Evolutionary conservation across 23 tunicate species (phyloP).

Genomic region (Corella eumyota): DNA sequence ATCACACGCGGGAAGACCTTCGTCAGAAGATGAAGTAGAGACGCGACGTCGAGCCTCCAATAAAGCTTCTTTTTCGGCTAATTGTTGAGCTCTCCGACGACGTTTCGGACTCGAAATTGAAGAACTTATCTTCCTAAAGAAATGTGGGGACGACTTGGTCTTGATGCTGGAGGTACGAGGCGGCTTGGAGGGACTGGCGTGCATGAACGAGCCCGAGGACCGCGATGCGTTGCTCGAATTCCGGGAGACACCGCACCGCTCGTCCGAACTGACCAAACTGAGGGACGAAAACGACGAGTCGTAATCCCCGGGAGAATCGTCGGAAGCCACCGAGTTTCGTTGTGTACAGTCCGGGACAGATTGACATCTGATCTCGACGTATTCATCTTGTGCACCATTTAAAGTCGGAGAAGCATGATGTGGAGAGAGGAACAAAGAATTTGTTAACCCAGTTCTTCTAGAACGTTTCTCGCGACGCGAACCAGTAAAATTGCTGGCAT

Average conservation of each 20-base stretch:
- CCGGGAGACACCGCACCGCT: constrained; percentile 10
- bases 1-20: neutral
- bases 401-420: too few relatives aligned
- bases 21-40: constrained; percentile 4
- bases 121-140: constrained; percentile 6
- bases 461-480: too few relatives aligned
- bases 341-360: neutral
- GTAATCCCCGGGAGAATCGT: constrained; percentile 19
- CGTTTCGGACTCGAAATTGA: constrained; percentile 5
- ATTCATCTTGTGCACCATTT: constrained; percentile 5
- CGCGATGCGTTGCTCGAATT: constrained; percentile 25
- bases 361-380: constrained; percentile 17
- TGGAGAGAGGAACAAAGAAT: too few relatives aligned
- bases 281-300: constrained; percentile 11
- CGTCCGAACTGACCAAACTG: constrained; percentile 3
- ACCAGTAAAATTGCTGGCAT: too few relatives aligned
- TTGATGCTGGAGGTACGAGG: constrained; percentile 1
- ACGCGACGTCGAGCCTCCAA: neutral
- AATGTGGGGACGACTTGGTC: neutral
- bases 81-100: constrained; percentile 12
- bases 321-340: constrained; percentile 25
- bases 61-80: neutral
- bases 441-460: too few relatives aligned
- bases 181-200: constrained; percentile 16
- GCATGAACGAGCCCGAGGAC: constrained; percentile 8